Conservation (phyloP, 2,888 invertebrate species). For the Thymelicus acteon region DNA sequence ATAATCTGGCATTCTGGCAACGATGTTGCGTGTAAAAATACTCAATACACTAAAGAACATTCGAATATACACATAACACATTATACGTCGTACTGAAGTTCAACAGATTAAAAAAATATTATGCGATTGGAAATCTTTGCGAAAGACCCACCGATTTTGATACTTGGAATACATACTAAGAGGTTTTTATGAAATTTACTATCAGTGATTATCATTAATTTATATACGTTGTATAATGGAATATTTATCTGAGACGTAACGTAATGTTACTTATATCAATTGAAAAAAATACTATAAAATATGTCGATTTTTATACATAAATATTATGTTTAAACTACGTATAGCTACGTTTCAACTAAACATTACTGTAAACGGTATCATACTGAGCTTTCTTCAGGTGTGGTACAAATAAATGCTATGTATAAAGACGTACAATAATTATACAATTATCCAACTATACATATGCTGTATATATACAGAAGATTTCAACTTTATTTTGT, state of each 20-base stretch:
- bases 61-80: slow-evolving; percentile 22
- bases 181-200: slow-evolving; percentile 2
- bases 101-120: slow-evolving; percentile 47
- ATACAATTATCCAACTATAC: slow-evolving; percentile 59
- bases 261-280: slow-evolving; percentile 31
- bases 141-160: slow-evolving; percentile 24
- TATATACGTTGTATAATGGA: neutral
- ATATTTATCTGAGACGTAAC: slow-evolving; percentile 14
- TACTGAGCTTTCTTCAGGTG: slow-evolving; percentile 84
- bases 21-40: slow-evolving; percentile 8
- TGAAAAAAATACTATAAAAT: slow-evolving; percentile 17
- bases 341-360: slow-evolving; percentile 39
- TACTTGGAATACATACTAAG: slow-evolving; percentile 3
- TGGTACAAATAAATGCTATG: slow-evolving; percentile 76
- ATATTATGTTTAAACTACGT: slow-evolving; percentile 41
- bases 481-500: slow-evolving; percentile 67
- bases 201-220: slow-evolving; percentile 5
- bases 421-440: slow-evolving; percentile 50
- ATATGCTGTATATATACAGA: slow-evolving; percentile 63
- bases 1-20: slow-evolving; percentile 39
- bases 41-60: slow-evolving; percentile 14
- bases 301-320: slow-evolving; percentile 38
- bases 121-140: slow-evolving; percentile 46
- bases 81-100: slow-evolving; percentile 16
- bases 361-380: slow-evolving; percentile 52